Base-by-base conservation (phyloP, 1,140 invertebrate species). In the Heterodera carotae region DNA sequence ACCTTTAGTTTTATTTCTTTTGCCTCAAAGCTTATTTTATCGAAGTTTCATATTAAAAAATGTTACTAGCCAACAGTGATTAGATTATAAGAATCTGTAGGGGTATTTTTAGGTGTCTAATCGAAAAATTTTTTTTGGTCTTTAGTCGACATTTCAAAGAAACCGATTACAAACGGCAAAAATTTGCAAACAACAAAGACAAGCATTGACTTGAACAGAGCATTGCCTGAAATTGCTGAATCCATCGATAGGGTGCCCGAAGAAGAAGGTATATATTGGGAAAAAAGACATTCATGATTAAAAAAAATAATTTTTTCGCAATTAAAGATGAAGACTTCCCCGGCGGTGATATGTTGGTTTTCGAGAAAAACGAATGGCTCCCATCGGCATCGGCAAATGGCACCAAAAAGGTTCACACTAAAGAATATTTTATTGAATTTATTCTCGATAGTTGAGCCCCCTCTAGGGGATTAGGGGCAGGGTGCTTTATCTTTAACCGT, bases 191-290 rank as follows among this genome's bases (percentile, higher is more conserved):
- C 29, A 48, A 62, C 22, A 22, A 60, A 31, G 22, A 79, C n/a
- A 8, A 69, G 18, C 27, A 66, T 64, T 31, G 36, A 62, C 34
- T 60, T 43, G 29, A 78, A 43, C 18, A 43, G 56, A 25, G 34
- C 48, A 66, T 59, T 82, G 60, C 81, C 81, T n/a, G 81, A 82
- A 74, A 82, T 82, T 48, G 31, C 80, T 7, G 78, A 82, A 34
- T 84, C 81, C 8, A 82, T 82, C 22, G 81, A 82, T 36, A 56
- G 43, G 36, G 53, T 33, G 64, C 31, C 73, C 27, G 84, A 85
- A 8, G 43, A 31, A 43, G 80, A 82, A 48, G 43, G 29, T 34
- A n/a, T n/a, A n/a, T n/a, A n/a, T n/a, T n/a, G n/a, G n/a, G n/a
- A n/a, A n/a, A n/a, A n/a, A n/a, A n/a, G n/a, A n/a, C n/a, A n/a